These are phyloP conservation scores for Myotis myotis DNA, from an alignment of 2,797 vertebrate species.

Conservation along the genomic window DNA sequence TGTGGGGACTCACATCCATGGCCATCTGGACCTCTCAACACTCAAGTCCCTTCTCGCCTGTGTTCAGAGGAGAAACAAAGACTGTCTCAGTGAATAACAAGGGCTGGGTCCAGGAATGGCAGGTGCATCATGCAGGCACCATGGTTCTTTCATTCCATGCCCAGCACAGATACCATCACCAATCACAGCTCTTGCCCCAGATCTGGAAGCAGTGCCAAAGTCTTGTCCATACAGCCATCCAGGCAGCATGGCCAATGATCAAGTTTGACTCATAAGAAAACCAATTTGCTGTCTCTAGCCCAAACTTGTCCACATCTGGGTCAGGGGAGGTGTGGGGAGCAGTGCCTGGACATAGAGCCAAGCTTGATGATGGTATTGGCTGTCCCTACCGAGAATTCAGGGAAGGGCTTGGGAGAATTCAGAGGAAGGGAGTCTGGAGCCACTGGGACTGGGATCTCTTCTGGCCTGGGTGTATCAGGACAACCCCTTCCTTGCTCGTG, in stretches of 20 bases:
- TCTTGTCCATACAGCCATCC: neutral
- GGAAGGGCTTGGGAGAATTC: neutral
- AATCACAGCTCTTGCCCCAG: neutral
- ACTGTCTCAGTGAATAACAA: neutral
- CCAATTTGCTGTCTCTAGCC: neutral
- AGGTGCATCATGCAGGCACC: accelerated
- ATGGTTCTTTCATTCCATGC: neutral
- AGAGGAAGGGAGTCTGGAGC: neutral
- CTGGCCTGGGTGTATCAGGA: neutral
- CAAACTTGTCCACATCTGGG: neutral
- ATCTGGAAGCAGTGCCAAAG: neutral
- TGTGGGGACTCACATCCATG: neutral
- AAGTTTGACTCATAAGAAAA: neutral
- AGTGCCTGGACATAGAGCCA: neutral
- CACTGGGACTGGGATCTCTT: neutral
- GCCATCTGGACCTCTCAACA: neutral
- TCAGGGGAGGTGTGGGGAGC: neutral
- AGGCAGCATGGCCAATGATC: neutral
- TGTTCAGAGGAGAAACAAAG: neutral
- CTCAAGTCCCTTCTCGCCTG: neutral
- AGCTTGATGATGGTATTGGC: neutral
- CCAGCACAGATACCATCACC: neutral
- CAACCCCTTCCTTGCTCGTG: neutral
- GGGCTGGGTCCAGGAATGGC: neutral
- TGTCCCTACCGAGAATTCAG: neutral